phyloP scores from a whole-genome alignment of 2,113 vertebrate species.

The Leptobrachium leishanense region DNA sequence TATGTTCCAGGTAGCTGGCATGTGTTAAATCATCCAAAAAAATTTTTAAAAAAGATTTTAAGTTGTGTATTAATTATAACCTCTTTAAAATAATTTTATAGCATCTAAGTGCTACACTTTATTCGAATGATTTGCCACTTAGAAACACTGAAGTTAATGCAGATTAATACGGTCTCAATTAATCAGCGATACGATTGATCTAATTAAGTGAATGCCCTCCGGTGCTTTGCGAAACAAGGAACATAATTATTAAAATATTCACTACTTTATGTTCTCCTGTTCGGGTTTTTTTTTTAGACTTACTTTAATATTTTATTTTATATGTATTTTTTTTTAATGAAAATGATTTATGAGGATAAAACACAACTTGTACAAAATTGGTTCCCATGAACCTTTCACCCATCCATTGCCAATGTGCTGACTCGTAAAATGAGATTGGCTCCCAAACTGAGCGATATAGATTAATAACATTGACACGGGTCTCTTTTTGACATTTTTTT shows the following conservation, averaged over 20 bases:
- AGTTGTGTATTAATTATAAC: slow-evolving; percentile 14
- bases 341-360: background rate
- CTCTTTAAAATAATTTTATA: slow-evolving; percentile 4
- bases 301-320: background rate
- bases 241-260: slow-evolving; percentile 4
- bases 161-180: slow-evolving; percentile 17
- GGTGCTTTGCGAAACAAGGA: background rate
- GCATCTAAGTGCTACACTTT: slow-evolving; percentile 1
- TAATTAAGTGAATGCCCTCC: slow-evolving; percentile 23
- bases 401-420: background rate
- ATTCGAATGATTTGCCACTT: slow-evolving; percentile 23
- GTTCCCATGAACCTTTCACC: background rate
- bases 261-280: background rate
- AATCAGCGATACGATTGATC: slow-evolving; percentile 26
- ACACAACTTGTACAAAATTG: background rate
- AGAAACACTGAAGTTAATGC: slow-evolving; percentile 20
- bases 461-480: too few relatives aligned
- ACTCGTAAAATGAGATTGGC: background rate
- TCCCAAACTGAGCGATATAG: background rate
- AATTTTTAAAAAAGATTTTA: background rate
- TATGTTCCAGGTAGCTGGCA: too few relatives aligned
- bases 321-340: background rate
- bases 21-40: too few relatives aligned
- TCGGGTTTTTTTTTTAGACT: background rate
- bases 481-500: too few relatives aligned